Evolutionary conservation across 23 tunicate species (phyloP).

Genomic region (Trididemnum miniatum): DNA sequence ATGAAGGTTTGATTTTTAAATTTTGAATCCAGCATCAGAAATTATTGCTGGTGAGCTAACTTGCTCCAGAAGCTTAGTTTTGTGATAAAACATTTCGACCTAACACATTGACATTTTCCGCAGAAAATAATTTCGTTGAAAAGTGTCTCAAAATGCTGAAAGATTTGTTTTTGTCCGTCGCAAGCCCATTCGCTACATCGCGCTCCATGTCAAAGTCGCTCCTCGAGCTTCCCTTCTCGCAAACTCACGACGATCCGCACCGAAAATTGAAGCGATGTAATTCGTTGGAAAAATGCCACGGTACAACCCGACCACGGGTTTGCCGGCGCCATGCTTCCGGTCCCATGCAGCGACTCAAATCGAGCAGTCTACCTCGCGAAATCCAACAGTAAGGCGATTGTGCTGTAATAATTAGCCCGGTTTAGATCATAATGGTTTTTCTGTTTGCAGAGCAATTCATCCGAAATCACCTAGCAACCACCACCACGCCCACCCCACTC

Average conservation of each 20-base stretch:
- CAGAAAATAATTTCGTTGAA: too few species aligned
- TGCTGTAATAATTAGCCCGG: background rate
- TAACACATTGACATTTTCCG: too few species aligned
- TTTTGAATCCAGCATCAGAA: too few species aligned
- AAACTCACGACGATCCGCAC: background rate
- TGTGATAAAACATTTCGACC: too few species aligned
- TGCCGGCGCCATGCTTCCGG: background rate
- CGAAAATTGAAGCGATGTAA: background rate
- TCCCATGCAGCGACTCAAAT: background rate
- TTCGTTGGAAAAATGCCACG: background rate
- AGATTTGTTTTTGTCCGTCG: slow-evolving; percentile 11
- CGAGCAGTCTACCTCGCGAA: background rate
- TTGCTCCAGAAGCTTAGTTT: too few species aligned
- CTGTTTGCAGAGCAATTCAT: too few species aligned
- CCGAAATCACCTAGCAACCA: background rate
- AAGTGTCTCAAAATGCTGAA: slow-evolving; percentile 20
- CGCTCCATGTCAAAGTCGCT: background rate
- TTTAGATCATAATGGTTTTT: too few species aligned
- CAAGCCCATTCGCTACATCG: background rate
- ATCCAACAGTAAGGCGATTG: background rate
- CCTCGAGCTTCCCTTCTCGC: background rate
- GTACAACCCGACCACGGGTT: background rate
- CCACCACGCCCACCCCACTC: background rate
- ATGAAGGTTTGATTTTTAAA: too few species aligned
- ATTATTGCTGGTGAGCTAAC: too few species aligned